A percentile compares a stretch with the other conserved stretches of the same genome.
phyloP scores from a whole-genome alignment of 1,140 invertebrate species.

The Drosophila jambulina region DNA sequence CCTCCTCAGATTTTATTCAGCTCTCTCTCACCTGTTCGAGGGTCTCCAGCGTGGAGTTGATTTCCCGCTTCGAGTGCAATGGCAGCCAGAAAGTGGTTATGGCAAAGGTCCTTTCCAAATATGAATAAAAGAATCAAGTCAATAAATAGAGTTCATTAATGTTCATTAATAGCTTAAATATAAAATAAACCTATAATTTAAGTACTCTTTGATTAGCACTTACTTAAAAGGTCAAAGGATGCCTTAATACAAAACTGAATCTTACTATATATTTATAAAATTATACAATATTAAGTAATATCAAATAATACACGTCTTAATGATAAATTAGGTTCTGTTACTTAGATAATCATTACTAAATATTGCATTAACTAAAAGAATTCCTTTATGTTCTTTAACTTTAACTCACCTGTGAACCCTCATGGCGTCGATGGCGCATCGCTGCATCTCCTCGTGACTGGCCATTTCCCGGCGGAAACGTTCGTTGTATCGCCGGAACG shows the following conservation, averaged over 20 bases:
- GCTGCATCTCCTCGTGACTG: constrained; percentile 81
- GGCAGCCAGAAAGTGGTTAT: constrained; percentile 82
- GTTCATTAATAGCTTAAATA: background rate
- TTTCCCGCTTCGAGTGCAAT: constrained; percentile 80
- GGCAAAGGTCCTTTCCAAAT: constrained; percentile 60
- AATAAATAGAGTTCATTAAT: background rate
- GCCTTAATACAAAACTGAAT: background rate
- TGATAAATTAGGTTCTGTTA: background rate
- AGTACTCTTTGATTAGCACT: background rate
- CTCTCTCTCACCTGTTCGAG: constrained; percentile 65
- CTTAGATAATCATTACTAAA: background rate
- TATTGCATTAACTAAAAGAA: background rate
- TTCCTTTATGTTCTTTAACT: background rate
- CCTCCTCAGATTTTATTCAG: constrained; percentile 3
- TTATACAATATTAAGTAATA: background rate
- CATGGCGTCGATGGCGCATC: constrained; percentile 82
- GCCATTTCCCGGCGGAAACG: constrained; percentile 80
- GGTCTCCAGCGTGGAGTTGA: constrained; percentile 79
- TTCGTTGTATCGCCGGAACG: constrained; percentile 79
- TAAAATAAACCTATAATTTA: background rate
- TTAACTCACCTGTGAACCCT: constrained; percentile 74
- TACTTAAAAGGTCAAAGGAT: background rate
- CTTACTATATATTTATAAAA: background rate
- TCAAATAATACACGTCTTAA: background rate
- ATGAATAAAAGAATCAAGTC: background rate